phyloP scores from a whole-genome alignment of 2,113 vertebrate species.

The Chrysemys picta region DNA sequence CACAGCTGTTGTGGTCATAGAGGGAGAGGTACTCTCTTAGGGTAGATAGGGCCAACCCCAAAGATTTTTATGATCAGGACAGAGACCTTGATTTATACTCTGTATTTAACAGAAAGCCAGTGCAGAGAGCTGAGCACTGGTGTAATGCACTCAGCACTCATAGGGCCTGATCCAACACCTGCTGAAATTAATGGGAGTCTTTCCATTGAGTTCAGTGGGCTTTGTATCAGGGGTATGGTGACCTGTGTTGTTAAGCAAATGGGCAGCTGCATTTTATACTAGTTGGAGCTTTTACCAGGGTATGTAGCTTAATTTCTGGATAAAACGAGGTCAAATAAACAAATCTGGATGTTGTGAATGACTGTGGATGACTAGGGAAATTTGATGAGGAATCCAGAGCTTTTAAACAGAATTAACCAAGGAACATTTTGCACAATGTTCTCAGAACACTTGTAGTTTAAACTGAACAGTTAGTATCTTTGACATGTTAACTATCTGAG shows the following conservation, averaged over 20 bases:
- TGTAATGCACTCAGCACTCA: neutral
- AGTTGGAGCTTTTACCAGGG: neutral
- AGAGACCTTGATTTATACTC: neutral
- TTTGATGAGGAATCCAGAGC: neutral
- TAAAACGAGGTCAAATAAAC: neutral
- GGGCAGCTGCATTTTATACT: neutral
- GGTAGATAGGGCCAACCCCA: neutral
- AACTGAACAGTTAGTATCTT: slow-evolving; percentile 36
- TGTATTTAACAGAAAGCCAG: neutral
- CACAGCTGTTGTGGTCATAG: neutral
- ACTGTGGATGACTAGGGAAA: neutral
- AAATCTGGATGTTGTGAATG: neutral
- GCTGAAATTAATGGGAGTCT: neutral
- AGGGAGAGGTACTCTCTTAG: neutral
- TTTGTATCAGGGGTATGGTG: neutral
- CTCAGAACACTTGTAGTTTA: slow-evolving; percentile 13
- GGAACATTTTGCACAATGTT: neutral
- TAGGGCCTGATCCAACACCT: neutral
- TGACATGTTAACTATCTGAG: neutral
- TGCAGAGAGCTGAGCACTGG: accelerated
- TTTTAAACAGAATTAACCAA: neutral
- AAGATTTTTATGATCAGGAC: neutral
- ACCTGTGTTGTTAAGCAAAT: neutral
- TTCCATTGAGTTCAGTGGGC: neutral
- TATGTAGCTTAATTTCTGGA: neutral